Evolutionary conservation across 2,113 vertebrate species (phyloP), one percentile per base, ranked within the genome.

Genomic region (Peromyscus leucopus): DNA sequence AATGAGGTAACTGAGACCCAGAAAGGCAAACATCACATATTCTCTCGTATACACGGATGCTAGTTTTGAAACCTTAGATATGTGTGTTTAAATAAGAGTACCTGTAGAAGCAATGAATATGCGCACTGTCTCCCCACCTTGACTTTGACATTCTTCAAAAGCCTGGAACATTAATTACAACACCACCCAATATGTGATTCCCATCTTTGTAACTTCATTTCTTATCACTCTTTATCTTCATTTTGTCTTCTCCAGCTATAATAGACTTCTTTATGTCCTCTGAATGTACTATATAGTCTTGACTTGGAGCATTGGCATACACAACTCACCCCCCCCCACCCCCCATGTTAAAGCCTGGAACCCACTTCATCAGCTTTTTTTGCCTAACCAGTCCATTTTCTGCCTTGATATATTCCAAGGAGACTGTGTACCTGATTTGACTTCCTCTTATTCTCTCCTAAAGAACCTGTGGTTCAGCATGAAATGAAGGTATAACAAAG

Each of bases 141-240:
- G 65, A 86, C 11, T 57, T 86, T 63, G 15, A 26, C 71, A 80
- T 69, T 83, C 57, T 92, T 80, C 16, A 8, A 51, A 39, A 82
- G 76, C 24, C 91, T 67, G 31, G 63, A n/a, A 87, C 15, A 15
- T 76, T 67, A 72, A 28, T 63, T 85, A 48, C 42, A 63, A 89
- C 22, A 26, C 36, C 51, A n/a, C 39, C 46, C 39, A n/a, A 42
- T 89, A 72, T 39, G 59, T 95, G 33, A 59, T 5, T 59, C 0
- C 78, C 94, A 39, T 57, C 39, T 59, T 95, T 36, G 21, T 75
- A 95, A 31, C 17, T 92, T 97, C 11, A 1, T 48, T 46, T 84
- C 57, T 95, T 92, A 67, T 79, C 76, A 48, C 21, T 82, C 31
- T 87, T 91, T 89, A 61, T 26, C 83, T 87, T 72, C 39, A 75